Conservation (phyloP, 1,140 invertebrate genomes). For the Drosophila quadrilineata region DNA sequence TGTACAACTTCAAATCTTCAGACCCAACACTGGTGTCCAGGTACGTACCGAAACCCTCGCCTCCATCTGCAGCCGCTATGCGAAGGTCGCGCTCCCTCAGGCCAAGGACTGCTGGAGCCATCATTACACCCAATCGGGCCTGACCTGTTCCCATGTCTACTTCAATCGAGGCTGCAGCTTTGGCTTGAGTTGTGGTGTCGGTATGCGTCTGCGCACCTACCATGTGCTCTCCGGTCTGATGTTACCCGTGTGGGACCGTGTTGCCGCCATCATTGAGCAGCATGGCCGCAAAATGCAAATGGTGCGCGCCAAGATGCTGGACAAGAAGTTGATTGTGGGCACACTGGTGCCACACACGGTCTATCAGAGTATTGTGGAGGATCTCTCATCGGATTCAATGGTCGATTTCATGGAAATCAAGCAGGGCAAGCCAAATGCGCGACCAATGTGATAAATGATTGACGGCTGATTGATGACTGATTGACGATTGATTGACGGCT, state of each 20-base stretch:
- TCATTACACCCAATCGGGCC: constrained; percentile 46
- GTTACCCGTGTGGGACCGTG: constrained; percentile 62
- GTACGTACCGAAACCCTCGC: constrained; percentile 45
- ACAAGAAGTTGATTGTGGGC: constrained; percentile 58
- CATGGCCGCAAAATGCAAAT: constrained; percentile 55
- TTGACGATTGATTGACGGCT: too few relatives aligned
- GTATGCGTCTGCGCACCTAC: constrained; percentile 49
- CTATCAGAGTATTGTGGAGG: constrained; percentile 44
- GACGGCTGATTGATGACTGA: too few relatives aligned
- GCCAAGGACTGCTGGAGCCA: constrained; percentile 23
- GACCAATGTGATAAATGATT: too few relatives aligned
- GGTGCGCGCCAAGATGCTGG: constrained; percentile 52
- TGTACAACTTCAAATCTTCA: constrained; percentile 41
- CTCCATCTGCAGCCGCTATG: constrained; percentile 46
- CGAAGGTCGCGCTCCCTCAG: constrained; percentile 29
- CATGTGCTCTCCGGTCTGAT: constrained; percentile 60
- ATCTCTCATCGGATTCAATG: constrained; percentile 42
- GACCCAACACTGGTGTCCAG: constrained; percentile 59
- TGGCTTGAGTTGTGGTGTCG: constrained; percentile 36
- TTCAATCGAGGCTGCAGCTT: constrained; percentile 47
- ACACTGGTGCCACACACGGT: constrained; percentile 53
- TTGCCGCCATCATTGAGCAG: constrained; percentile 47
- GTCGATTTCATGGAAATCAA: constrained; percentile 27
- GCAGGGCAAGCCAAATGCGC: neutral
- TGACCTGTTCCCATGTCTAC: constrained; percentile 50